Evolutionary conservation across 2,797 vertebrate species (phyloP).

Genomic region (Echiichthys vipera): DNA sequence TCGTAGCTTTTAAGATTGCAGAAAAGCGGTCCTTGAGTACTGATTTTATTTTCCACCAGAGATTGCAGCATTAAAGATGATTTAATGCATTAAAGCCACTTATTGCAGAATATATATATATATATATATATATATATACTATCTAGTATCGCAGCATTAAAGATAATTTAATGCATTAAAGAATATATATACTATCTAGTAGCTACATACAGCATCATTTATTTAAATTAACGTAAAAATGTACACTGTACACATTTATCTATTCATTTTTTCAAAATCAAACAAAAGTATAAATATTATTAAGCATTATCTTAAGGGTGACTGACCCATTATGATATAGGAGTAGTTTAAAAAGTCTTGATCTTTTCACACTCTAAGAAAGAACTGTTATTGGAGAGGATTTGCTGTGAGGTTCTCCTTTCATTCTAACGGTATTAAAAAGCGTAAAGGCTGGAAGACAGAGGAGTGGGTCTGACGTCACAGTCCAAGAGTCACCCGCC

Average conservation of each 20-base stretch:
- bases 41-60: too few relatives aligned
- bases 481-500: conserved; percentile 87
- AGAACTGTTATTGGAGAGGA: conserved; percentile 74
- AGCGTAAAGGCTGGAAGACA: conserved; percentile 81
- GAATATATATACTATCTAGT: too few relatives aligned
- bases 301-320: conserved; percentile 48
- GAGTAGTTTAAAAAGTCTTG: conserved; percentile 73
- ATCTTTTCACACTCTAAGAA: conserved; percentile 78
- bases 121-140: too few relatives aligned
- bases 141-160: conserved; percentile 13
- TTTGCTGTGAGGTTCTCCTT: conserved; percentile 80
- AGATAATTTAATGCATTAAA: conserved; percentile 6
- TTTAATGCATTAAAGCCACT: neutral
- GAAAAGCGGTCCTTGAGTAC: too few relatives aligned
- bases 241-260: neutral
- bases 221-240: neutral
- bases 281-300: conserved; percentile 16
- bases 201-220: neutral
- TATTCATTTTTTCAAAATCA: conserved; percentile 22
- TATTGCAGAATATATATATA: neutral
- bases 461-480: conserved; percentile 85
- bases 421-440: conserved; percentile 82
- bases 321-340: conserved; percentile 68
- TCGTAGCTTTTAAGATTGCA: neutral
- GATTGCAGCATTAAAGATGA: conserved; percentile 10